phyloP scores from a whole-genome alignment of 35 echinoderm and acorn worm species.

The Acanthaster planci region DNA sequence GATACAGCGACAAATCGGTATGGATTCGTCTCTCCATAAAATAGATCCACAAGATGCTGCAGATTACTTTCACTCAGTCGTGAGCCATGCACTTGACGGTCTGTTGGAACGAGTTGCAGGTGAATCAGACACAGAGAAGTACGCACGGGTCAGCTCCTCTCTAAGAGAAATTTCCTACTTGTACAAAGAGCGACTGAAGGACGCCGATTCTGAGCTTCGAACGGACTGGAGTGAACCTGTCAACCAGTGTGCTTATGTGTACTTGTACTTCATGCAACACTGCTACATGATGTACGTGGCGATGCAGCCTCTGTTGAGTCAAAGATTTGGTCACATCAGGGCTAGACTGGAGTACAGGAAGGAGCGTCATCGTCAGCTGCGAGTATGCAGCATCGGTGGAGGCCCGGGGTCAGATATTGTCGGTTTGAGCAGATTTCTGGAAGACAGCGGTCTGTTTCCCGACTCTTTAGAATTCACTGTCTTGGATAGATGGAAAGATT shows the following conservation, averaged over 20 bases:
- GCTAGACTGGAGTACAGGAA: too few species aligned
- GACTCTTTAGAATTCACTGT: neutral
- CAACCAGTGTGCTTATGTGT: slow-evolving; percentile 12
- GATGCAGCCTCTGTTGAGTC: neutral
- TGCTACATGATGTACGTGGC: slow-evolving; percentile 25
- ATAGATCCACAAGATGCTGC: neutral
- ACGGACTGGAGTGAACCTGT: neutral
- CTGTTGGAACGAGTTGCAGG: neutral
- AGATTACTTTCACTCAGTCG: neutral
- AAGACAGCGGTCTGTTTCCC: slow-evolving; percentile 1
- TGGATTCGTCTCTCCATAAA: too few species aligned
- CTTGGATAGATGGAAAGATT: neutral
- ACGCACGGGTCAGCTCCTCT: neutral
- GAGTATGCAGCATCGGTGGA: slow-evolving; percentile 5
- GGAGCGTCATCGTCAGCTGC: neutral
- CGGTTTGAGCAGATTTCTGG: neutral
- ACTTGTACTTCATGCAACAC: slow-evolving; percentile 16
- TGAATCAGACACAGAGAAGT: neutral
- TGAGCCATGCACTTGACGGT: neutral
- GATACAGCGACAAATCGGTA: too few species aligned
- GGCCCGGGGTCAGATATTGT: neutral
- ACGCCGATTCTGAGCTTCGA: neutral
- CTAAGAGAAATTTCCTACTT: neutral
- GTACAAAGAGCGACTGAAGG: neutral
- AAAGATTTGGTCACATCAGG: neutral